These are phyloP conservation scores for Nemotelus nigrinus DNA, from an alignment of 2,888 invertebrate genomes.

Conservation along the genomic window DNA sequence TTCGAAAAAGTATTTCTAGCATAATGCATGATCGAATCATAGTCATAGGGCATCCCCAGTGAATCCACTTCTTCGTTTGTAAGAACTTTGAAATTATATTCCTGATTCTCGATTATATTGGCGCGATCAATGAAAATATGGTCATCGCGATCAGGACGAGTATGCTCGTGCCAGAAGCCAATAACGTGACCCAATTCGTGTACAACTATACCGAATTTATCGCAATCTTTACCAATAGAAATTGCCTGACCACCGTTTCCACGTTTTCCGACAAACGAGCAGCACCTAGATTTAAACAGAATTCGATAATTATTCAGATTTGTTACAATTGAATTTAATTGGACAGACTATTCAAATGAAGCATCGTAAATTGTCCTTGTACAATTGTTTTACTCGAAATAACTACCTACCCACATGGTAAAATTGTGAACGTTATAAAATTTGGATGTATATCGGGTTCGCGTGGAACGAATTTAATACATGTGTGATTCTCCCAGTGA, in stretches of 20 bases:
- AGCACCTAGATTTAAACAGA: constrained; percentile 75
- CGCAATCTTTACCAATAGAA: constrained; percentile 97
- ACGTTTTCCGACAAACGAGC: constrained; percentile 97
- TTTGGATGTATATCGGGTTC: constrained; percentile 86
- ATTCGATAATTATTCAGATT: neutral
- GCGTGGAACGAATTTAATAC: constrained; percentile 94
- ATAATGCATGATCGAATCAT: constrained; percentile 99
- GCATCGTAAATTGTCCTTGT: too few relatives aligned
- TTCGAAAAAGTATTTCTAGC: constrained; percentile 97
- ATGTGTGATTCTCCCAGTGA: constrained; percentile 99
- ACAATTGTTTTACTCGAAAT: neutral
- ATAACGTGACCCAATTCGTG: constrained; percentile 97
- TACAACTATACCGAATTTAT: constrained; percentile 98
- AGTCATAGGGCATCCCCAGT: constrained; percentile 91
- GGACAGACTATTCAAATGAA: too few relatives aligned
- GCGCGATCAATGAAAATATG: constrained; percentile 97
- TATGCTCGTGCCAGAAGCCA: constrained; percentile 99
- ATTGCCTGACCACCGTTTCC: constrained; percentile 96
- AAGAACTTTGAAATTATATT: constrained; percentile 98
- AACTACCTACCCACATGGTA: constrained; percentile 88
- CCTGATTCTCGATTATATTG: constrained; percentile 97
- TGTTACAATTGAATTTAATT: too few relatives aligned
- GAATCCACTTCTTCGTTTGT: constrained; percentile 98
- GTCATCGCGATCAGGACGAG: constrained; percentile 93
- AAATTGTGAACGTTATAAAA: constrained; percentile 95